phyloP scores from a whole-genome alignment of 2,888 invertebrate species.

The Cephus pulcher region DNA sequence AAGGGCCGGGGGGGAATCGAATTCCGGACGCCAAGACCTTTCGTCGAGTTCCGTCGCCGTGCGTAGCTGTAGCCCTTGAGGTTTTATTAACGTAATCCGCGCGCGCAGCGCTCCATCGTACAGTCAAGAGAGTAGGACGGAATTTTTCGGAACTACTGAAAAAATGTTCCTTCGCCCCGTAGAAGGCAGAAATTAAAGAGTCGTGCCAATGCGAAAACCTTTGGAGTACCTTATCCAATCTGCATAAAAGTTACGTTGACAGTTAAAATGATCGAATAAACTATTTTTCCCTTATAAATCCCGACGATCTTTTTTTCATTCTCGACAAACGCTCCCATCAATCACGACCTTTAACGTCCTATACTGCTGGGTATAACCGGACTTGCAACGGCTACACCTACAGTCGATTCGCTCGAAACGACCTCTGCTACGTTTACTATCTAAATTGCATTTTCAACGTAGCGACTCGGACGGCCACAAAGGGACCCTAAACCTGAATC shows the following conservation, averaged over 20 bases:
- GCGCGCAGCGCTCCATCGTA: neutral
- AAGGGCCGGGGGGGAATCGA: neutral
- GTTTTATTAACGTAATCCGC: neutral
- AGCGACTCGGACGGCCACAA: too few relatives aligned
- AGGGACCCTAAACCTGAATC: too few relatives aligned
- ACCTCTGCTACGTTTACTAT: too few relatives aligned
- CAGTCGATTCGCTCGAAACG: neutral
- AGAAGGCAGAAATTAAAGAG: neutral
- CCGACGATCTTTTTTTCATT: neutral
- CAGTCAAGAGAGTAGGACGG: neutral
- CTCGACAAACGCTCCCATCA: neutral
- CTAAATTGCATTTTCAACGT: too few relatives aligned
- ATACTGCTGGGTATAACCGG: neutral
- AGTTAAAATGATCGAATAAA: neutral
- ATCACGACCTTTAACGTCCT: neutral
- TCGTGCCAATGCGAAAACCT: neutral
- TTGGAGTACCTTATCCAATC: neutral
- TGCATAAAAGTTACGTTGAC: neutral
- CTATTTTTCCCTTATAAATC: neutral
- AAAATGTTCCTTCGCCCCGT: neutral
- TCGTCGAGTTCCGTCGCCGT: neutral
- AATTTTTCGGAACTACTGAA: neutral
- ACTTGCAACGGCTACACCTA: neutral
- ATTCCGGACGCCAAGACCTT: neutral
- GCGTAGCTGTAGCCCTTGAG: neutral